Evolutionary conservation across 2,113 vertebrate genomes (phyloP).

Genomic region (Hyperopisus bebe): DNA sequence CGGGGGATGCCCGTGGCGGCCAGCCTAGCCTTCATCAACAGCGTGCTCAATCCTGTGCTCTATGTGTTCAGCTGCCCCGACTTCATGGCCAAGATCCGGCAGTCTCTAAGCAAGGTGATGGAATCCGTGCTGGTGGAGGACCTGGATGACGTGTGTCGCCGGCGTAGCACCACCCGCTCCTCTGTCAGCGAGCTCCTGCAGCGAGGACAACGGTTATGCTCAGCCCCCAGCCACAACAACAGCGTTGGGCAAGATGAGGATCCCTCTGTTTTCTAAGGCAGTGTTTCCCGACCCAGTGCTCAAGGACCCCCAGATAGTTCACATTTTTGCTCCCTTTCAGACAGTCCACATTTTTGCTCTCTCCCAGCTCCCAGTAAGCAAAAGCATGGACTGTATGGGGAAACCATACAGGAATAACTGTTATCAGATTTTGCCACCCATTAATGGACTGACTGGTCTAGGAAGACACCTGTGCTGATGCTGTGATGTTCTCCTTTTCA

Average conservation of each 20-base stretch:
- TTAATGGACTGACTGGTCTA: too few species aligned
- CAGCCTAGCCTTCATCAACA: constrained; percentile 57
- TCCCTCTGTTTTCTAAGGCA: constrained; percentile 21
- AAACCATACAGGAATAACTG: neutral
- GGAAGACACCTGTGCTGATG: neutral
- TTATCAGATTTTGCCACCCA: neutral
- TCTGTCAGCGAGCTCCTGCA: constrained; percentile 18
- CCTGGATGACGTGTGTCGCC: constrained; percentile 35
- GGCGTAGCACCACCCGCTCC: constrained; percentile 38
- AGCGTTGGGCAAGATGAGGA: neutral
- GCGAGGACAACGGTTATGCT: neutral
- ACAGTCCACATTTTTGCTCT: neutral
- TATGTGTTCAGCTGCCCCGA: constrained; percentile 67
- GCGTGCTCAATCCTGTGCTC: constrained; percentile 64
- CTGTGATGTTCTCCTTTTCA: neutral
- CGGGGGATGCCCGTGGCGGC: constrained; percentile 39
- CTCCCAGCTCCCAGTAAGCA: neutral
- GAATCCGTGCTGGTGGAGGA: constrained; percentile 64
- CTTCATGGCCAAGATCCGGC: constrained; percentile 53
- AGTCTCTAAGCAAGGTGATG: constrained; percentile 56
- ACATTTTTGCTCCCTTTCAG: neutral
- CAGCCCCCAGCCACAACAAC: neutral
- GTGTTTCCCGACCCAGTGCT: neutral
- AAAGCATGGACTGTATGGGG: neutral
- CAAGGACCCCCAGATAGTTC: neutral